A percentile compares a stretch with the other conserved stretches of the same genome.
Conservation (phyloP, 1,140 invertebrate species). For the Sipha flava region DNA sequence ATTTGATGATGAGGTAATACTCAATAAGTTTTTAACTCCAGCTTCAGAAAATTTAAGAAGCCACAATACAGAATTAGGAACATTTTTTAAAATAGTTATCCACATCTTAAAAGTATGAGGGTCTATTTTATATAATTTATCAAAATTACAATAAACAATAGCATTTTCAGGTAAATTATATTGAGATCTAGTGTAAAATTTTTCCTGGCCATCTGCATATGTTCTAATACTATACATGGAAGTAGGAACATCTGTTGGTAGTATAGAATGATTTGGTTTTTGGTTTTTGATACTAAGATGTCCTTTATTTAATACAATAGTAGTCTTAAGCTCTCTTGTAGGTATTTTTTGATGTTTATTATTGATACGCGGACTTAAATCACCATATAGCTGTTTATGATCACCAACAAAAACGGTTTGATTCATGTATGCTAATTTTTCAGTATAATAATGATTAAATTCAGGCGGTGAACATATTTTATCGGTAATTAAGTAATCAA, state of each 20-base stretch:
- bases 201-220: background rate
- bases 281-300: too few relatives aligned
- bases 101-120: slow-evolving; percentile 89
- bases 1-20: slow-evolving; percentile 74
- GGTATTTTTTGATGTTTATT: slow-evolving; percentile 55
- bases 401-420: slow-evolving; percentile 98
- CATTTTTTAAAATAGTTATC: slow-evolving; percentile 82
- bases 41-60: slow-evolving; percentile 90
- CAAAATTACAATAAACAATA: slow-evolving; percentile 98
- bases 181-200: slow-evolving; percentile 64
- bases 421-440: slow-evolving; percentile 97
- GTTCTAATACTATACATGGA: slow-evolving; percentile 66
- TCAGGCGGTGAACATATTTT: slow-evolving; percentile 85
- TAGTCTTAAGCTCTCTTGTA: slow-evolving; percentile 41
- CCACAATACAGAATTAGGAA: slow-evolving; percentile 95
- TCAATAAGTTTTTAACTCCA: slow-evolving; percentile 82
- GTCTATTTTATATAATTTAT: slow-evolving; percentile 98
- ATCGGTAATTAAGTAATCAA: slow-evolving; percentile 99
- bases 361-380: slow-evolving; percentile 82
- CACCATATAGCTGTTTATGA: slow-evolving; percentile 97
- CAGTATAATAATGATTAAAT: slow-evolving; percentile 83
- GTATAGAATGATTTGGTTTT: too few relatives aligned
- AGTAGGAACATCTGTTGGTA: slow-evolving; percentile 90
- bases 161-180: slow-evolving; percentile 93
- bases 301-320: too few relatives aligned